Evolutionary conservation across 2,797 vertebrate species (phyloP), one percentile per base, ranked within the genome.

Genomic region (Eulemur rubriventer): DNA sequence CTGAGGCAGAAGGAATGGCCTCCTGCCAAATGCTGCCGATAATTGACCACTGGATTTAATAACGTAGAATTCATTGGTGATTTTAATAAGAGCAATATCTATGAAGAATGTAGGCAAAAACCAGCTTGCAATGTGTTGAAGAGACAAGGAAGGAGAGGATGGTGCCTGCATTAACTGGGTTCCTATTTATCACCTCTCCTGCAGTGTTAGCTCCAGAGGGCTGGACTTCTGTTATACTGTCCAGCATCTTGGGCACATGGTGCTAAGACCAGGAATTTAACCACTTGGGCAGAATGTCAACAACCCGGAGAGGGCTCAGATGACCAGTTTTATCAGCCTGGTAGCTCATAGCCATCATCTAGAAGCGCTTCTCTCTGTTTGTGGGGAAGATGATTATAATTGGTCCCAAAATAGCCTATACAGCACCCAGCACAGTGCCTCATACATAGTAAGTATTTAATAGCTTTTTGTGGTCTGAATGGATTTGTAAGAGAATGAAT

Each of bases 401-500:
- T 85, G 93, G 65, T 95, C 89, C 75, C 67, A 91, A 96, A 96
- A 97, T 93, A 97, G 92, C 72, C 67, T 92, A 17, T 80, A 89
- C 7, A 18, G 80, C 72, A 87, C 91, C 95, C 86, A 96, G 70
- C 26, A 79, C 91, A 90, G 89, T 92, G 89, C 91, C 93, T 96
- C 97, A 97, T 89, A 89, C 97, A 95, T 92, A 95, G 85, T 95
- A 94, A 96, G 95, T 91, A 91, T 82, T 96, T 94, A 97, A 96
- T 95, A 92, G 91, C 95, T 94, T 96, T 96, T 92, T 97, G 96
- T 97, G 76, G 67, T 95, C 91, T 97, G 87, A 97, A 97, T 96
- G 81, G 94, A 95, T 97, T 97, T 97, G 94, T 97, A 67, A 95
- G 83, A 97, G 94, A 97, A 97, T 97, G 95, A 97, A 94, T 96